These are phyloP conservation scores for Cephus pygmeus DNA, from an alignment of 2,888 invertebrate genomes.

Conservation along the genomic window DNA sequence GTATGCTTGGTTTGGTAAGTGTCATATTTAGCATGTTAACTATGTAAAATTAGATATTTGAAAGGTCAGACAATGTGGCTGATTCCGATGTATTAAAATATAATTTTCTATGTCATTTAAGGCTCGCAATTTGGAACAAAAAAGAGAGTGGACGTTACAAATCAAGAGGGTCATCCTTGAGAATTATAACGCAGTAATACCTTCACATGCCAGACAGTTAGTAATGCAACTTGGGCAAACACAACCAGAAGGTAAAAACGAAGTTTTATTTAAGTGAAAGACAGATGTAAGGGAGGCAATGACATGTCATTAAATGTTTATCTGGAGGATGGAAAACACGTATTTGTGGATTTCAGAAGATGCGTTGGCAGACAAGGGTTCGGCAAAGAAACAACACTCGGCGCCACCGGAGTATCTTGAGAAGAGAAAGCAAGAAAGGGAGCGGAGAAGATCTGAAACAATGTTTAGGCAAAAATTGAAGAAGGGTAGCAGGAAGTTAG, in stretches of 20 bases:
- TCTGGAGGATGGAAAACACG: background rate
- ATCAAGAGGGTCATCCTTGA: slow-evolving; percentile 91
- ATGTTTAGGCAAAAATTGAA: slow-evolving; percentile 72
- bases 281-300: slow-evolving; percentile 2
- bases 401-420: slow-evolving; percentile 90
- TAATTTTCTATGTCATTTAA: slow-evolving; percentile 43
- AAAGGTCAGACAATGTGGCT: background rate
- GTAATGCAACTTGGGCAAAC: slow-evolving; percentile 90
- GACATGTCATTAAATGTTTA: background rate
- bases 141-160: slow-evolving; percentile 85
- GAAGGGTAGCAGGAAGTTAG: slow-evolving; percentile 69
- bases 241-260: slow-evolving; percentile 72
- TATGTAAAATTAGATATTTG: background rate
- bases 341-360: slow-evolving; percentile 68
- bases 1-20: slow-evolving; percentile 30
- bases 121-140: slow-evolving; percentile 86
- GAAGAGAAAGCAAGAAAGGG: slow-evolving; percentile 80
- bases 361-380: slow-evolving; percentile 73
- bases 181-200: slow-evolving; percentile 92
- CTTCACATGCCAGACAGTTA: slow-evolving; percentile 92
- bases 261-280: slow-evolving; percentile 1
- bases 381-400: slow-evolving; percentile 80
- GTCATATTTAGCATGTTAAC: slow-evolving; percentile 2
- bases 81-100: background rate
- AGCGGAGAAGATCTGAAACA: slow-evolving; percentile 75